These are phyloP conservation scores for Bubo bubo DNA, from an alignment of 2,113 vertebrate genomes.

Conservation along the genomic window DNA sequence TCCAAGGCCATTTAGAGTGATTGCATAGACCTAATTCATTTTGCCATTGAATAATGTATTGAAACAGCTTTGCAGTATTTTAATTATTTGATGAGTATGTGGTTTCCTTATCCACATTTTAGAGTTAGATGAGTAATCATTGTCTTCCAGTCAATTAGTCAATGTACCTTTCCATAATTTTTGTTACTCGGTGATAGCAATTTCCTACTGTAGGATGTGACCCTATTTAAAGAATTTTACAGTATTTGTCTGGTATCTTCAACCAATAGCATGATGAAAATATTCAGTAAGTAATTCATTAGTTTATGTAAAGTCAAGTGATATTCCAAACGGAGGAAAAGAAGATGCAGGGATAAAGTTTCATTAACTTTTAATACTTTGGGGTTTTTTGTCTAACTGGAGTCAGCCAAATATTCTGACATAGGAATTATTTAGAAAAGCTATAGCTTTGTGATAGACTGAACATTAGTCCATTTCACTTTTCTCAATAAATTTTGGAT, in stretches of 20 bases:
- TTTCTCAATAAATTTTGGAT: not conserved
- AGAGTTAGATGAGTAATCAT: not conserved
- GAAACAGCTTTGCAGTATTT: not conserved
- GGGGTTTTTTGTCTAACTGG: not conserved
- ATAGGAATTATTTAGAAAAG: not conserved
- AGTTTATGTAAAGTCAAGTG: not conserved
- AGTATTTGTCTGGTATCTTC: not conserved
- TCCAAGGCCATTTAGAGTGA: not conserved
- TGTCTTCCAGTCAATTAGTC: not conserved
- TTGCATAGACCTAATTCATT: not conserved
- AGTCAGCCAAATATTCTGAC: not conserved
- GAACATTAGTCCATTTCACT: rapidly evolving
- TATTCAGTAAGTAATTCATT: not conserved
- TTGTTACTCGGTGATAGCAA: not conserved
- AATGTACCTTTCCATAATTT: not conserved
- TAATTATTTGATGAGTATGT: constrained; percentile 13
- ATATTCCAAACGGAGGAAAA: not conserved
- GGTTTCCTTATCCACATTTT: not conserved
- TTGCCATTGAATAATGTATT: not conserved
- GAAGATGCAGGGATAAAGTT: not conserved
- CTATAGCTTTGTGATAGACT: not conserved
- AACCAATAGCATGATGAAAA: not conserved
- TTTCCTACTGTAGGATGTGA: not conserved
- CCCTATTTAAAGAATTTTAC: not conserved
- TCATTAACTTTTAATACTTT: not conserved